These are phyloP conservation scores for Podargus strigoides DNA, from an alignment of 2,797 vertebrate genomes.

Conservation along the genomic window DNA sequence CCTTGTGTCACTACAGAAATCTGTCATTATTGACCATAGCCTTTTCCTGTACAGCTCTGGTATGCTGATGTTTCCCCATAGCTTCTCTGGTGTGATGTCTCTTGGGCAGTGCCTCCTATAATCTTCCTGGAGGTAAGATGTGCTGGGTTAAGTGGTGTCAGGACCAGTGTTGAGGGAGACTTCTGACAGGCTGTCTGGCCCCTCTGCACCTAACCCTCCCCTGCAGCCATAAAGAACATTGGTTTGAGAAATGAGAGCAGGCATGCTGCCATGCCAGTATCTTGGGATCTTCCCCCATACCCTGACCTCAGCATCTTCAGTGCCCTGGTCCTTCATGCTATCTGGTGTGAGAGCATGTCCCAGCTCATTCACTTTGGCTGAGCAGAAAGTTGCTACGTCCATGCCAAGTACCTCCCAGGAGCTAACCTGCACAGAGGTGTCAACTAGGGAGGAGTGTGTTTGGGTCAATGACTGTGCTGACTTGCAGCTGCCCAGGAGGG, in stretches of 20 bases:
- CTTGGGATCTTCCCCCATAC: neutral
- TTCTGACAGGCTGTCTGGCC: neutral
- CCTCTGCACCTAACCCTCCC: neutral
- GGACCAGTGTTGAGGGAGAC: neutral
- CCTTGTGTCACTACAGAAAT: neutral
- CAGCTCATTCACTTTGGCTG: neutral
- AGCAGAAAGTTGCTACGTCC: neutral
- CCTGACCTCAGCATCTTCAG: neutral
- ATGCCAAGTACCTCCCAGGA: neutral
- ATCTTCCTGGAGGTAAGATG: neutral
- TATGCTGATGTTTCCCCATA: neutral
- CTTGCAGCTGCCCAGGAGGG: neutral
- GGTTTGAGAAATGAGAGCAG: neutral
- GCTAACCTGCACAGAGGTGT: neutral
- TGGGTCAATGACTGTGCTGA: neutral
- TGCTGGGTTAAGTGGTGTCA: neutral
- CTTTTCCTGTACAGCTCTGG: neutral
- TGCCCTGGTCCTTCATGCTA: neutral
- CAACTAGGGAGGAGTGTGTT: neutral
- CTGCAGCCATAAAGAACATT: neutral
- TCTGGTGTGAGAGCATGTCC: neutral
- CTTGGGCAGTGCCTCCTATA: neutral
- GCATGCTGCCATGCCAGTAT: neutral
- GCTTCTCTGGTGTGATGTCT: neutral
- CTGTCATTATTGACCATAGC: too few species aligned